A percentile compares a stretch with the other conserved stretches of the same genome.
Evolutionary conservation across 2,113 vertebrate genomes (phyloP).

Genomic region (Strix aluco): DNA sequence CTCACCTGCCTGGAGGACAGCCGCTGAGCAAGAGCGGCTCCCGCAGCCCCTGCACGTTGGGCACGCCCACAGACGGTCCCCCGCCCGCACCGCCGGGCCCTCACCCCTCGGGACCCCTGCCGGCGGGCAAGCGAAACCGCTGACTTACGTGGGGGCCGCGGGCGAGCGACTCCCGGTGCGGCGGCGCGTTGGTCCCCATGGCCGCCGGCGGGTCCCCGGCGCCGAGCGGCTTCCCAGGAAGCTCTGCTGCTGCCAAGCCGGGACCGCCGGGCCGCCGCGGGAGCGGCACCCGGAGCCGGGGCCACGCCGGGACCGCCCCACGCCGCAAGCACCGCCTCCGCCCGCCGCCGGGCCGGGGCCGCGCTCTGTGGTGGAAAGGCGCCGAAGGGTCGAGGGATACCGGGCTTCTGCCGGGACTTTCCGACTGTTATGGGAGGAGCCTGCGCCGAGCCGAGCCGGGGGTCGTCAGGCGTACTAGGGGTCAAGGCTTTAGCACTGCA

Average conservation of each 20-base stretch:
- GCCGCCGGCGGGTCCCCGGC: no score
- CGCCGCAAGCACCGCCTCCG: not conserved
- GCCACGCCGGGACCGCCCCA: not conserved
- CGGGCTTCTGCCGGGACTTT: fast-evolving
- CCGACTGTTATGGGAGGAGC: fast-evolving
- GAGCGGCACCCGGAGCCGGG: not conserved
- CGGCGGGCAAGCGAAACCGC: not conserved
- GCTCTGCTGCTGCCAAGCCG: not conserved
- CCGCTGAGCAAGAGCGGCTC: not conserved
- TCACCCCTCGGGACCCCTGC: not conserved
- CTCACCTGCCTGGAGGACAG: not conserved
- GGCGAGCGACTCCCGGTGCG: not conserved
- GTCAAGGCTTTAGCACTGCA: fast-evolving
- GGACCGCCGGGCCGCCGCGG: not conserved
- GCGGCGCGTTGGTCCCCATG: not conserved
- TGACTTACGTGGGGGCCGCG: constrained; percentile 5
- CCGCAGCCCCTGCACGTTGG: not conserved
- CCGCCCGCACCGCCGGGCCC: not conserved
- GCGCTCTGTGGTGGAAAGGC: no score
- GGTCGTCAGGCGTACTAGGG: no score
- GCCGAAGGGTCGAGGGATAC: fast-evolving
- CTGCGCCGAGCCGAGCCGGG: fast-evolving
- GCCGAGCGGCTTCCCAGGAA: not conserved
- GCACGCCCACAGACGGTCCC: no score
- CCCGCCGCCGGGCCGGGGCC: not conserved